Base-by-base conservation (phyloP, 2,797 vertebrate species). In the Sebastes kiyomatsui region DNA sequence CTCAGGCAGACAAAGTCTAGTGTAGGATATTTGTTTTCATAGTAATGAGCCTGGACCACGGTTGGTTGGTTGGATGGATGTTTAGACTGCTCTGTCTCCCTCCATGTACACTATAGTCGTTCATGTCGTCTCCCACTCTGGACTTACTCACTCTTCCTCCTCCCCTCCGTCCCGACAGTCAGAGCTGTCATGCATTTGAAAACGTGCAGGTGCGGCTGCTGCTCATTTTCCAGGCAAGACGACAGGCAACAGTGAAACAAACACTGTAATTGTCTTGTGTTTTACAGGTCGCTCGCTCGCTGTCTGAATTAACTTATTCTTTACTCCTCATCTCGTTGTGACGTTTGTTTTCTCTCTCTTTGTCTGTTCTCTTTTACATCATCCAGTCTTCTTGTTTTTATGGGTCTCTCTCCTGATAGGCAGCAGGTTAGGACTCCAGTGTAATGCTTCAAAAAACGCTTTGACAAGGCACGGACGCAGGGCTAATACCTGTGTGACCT, bases 111-210 rank as follows among this genome's bases (percentile, higher is more conserved):
- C 74, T 49, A 0, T 52, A 20, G 7, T 70, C 78, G 18, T 72
- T 54, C 68, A 33, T 32, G 27, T 56, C 13, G 22, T 59, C 52
- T 72, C 72, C 28, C 67, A 1, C 67, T 82, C 65, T 77, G 62
- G 61, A 54, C 61, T 75, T 27, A 18, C 16, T 77, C 35, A 52
- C 12, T 67, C 20, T 67, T 35, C 33, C 59, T 56, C 79, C 42
- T 30, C 27, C 30, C 72, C 84, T 80, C 79, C 59, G 28, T 80
- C 42, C 28, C 38, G 35, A 2, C 72, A 67, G 64, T 82, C 75
- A 0, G 80, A 79, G 74, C 82, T 85, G 84, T 89, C 86, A 59
- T 28, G 42, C n/a, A 9, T 76, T 89, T 90, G 84, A 90, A 83
- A 85, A 75, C 10, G 0, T 85, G 75, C 93, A 92, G 86, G 79